Percentiles rank a stretch among this genome's conserved stretches.
phyloP scores from a whole-genome alignment of 2,113 vertebrate species.

The Brachionichthys hirsutus region DNA sequence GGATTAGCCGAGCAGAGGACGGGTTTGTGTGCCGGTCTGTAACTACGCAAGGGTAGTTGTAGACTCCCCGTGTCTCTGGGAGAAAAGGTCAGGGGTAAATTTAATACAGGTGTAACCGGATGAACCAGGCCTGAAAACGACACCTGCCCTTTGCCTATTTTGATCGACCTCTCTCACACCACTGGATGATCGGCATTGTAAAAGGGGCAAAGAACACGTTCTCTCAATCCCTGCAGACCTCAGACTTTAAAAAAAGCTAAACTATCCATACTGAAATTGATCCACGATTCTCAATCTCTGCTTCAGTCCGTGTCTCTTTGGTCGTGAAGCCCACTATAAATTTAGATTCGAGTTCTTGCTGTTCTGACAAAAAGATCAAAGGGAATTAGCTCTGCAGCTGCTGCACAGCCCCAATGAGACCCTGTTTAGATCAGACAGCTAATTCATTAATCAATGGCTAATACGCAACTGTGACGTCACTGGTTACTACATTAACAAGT shows the following conservation, averaged over 20 bases:
- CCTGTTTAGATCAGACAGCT: too few relatives aligned
- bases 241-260: too few relatives aligned
- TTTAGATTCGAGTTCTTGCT: slow-evolving; percentile 16
- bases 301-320: too few relatives aligned
- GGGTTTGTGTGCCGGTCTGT: not conserved
- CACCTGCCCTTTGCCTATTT: slow-evolving; percentile 78
- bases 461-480: not conserved
- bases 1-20: slow-evolving; percentile 9
- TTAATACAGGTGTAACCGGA: slow-evolving; percentile 41
- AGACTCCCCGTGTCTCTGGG: slow-evolving; percentile 32
- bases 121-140: slow-evolving; percentile 71
- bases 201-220: slow-evolving; percentile 16
- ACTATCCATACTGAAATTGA: too few relatives aligned
- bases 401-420: not conserved
- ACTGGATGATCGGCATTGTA: slow-evolving; percentile 61
- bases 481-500: not conserved
- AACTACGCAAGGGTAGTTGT: slow-evolving; percentile 10
- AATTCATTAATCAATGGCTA: too few relatives aligned
- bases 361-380: slow-evolving; percentile 3
- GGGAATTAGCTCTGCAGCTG: slow-evolving; percentile 35
- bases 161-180: slow-evolving; percentile 56
- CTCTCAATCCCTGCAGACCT: not conserved
- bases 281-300: too few relatives aligned
- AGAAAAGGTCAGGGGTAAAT: slow-evolving; percentile 76
- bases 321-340: not conserved